Conservation (phyloP, 37 sponge, comb jelly and placozoan genomes). For the Oopsacas minuta region DNA sequence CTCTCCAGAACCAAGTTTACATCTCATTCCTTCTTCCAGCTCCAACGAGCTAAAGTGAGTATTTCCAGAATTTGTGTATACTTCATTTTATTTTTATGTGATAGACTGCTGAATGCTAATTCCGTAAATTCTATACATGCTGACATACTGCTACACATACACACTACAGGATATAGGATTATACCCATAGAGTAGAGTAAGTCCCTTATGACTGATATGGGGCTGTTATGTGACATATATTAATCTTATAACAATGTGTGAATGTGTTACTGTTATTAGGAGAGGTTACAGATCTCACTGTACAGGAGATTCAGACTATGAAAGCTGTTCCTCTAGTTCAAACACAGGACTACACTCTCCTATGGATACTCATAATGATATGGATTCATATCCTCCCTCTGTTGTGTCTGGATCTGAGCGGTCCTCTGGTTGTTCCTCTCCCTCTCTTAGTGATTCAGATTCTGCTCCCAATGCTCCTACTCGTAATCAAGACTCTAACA, state of each 20-base stretch:
- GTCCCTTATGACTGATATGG: no score
- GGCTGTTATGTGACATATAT: no score
- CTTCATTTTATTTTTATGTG: background rate
- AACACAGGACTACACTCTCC: background rate
- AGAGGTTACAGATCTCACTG: background rate
- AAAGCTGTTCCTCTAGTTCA: background rate
- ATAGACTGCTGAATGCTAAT: background rate
- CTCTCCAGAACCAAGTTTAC: background rate
- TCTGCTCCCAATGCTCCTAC: background rate
- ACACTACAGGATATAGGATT: no score
- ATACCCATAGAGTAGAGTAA: no score
- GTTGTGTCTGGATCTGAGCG: background rate
- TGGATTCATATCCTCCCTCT: background rate
- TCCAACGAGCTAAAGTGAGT: background rate
- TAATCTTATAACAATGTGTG: no score
- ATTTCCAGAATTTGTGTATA: no score
- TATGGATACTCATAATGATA: background rate
- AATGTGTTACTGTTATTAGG: no score
- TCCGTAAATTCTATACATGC: no score
- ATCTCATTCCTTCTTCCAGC: background rate
- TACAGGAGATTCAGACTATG: background rate
- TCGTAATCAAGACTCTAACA: background rate
- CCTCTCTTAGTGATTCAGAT: slow-evolving; percentile 8
- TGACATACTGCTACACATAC: no score
- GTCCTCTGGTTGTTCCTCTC: background rate